Base-by-base conservation (phyloP, 2,888 invertebrate genomes). In the Spatulosminthurus flaviceps region DNA sequence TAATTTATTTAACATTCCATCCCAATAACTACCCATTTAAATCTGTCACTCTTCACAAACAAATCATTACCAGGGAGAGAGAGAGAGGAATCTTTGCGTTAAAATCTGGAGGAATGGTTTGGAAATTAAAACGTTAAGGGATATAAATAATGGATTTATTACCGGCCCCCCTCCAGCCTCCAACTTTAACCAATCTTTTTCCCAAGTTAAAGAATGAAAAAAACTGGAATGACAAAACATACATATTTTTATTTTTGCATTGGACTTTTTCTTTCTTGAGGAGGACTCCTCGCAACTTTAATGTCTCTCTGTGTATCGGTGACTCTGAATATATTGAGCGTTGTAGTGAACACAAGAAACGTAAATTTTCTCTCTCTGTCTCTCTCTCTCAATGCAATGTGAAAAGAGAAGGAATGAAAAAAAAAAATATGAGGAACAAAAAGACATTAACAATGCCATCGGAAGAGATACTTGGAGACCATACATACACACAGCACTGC, bases 381-480 rank as follows among this genome's bases (percentile, higher is more conserved):
- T n/a, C n/a, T n/a, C n/a, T n/a, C n/a, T n/a, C n/a, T n/a, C n/a
- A 13, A 41, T 9, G 41, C 7, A 41, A 13, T 24, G 22, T n/a
- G 22, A 28, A 26, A 13, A 26, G 22, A 64, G 64, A 64, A 22
- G 24, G 64, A 64, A n/a, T 19, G 64, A 67, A 51, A n/a, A 51
- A 51, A 51, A 51, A 51, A 51, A 9, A 4, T 51, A 51, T n/a
- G 51, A 51, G 51, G 51, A 51, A 51, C 51, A 51, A 51, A 51
- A 51, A 51, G 51, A 51, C 51, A 51, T 51, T 51, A 51, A 51
- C 51, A 51, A 51, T 51, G 51, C 51, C 51, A 51, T 51, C 51
- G 51, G 51, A 51, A 9, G 51, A 51, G 67, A 26, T 19, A 16
- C 67, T 67, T 13, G 16, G 28, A 28, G 67, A 0, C 24, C 67